A percentile compares a stretch with the other conserved stretches of the same genome.
phyloP scores from a whole-genome alignment of 1,140 invertebrate species.

The Bombus impatiens region DNA sequence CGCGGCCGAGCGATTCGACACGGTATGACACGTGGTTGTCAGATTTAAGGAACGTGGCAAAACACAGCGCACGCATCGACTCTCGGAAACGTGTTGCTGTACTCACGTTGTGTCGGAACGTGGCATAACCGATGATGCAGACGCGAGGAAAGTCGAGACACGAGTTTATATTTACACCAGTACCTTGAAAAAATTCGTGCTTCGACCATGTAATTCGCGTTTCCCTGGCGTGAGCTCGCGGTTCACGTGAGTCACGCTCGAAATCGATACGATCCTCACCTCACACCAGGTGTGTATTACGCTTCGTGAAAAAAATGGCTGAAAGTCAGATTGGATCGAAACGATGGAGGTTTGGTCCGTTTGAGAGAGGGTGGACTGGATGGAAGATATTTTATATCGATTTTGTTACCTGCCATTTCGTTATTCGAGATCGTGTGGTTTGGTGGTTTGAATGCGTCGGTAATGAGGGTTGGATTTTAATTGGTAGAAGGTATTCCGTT shows the following conservation, averaged over 20 bases:
- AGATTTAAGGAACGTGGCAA: no score
- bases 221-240: neutral
- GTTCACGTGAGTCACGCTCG: neutral
- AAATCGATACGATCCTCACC: neutral
- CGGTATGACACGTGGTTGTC: no score
- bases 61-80: neutral
- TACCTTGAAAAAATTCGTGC: neutral
- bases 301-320: neutral
- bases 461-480: neutral
- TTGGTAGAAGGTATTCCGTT: neutral
- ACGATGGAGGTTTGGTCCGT: neutral
- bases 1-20: no score
- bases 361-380: neutral
- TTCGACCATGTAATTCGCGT: neutral
- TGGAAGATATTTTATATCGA: neutral
- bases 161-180: neutral
- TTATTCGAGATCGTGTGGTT: neutral
- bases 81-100: no score
- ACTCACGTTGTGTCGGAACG: neutral
- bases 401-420: neutral
- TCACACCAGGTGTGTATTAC: neutral
- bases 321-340: neutral
- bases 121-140: conserved; percentile 3
- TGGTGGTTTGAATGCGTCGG: neutral
- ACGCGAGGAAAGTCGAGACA: conserved; percentile 4